Evolutionary conservation across 2,113 vertebrate genomes (phyloP).

Genomic region (Myodes glareolus): DNA sequence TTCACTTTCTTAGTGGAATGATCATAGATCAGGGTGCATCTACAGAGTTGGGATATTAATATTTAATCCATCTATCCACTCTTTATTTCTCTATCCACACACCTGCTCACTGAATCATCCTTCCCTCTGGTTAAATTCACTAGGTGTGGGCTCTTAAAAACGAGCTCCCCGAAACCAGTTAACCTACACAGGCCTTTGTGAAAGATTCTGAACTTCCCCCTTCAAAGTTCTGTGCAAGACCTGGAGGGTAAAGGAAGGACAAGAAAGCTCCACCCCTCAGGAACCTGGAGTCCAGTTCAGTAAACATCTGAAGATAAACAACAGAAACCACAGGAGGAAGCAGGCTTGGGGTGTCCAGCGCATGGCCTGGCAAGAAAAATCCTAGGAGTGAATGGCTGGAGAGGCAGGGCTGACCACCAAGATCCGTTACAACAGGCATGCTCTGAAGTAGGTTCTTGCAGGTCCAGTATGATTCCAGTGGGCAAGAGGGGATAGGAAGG

Average conservation of each 20-base stretch:
- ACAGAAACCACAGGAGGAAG: not conserved
- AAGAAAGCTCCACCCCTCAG: not conserved
- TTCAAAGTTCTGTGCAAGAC: not conserved
- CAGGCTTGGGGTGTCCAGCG: too few species aligned
- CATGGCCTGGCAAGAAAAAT: not conserved
- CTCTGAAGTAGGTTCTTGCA: not conserved
- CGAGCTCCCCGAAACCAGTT: too few species aligned
- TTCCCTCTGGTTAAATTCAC: not conserved
- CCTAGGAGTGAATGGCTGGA: not conserved
- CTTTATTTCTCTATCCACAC: not conserved
- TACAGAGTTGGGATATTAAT: not conserved
- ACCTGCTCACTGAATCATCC: not conserved
- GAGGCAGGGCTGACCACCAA: not conserved
- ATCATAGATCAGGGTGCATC: not conserved
- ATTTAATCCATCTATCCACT: not conserved
- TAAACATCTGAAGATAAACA: not conserved
- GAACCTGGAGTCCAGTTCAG: not conserved
- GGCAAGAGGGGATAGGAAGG: not conserved
- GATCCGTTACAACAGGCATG: not conserved
- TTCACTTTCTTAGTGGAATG: not conserved
- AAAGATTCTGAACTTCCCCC: not conserved
- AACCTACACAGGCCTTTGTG: not conserved
- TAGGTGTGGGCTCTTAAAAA: not conserved
- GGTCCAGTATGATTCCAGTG: not conserved
- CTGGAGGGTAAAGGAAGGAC: not conserved